Evolutionary conservation across 2,888 invertebrate genomes (phyloP).

Genomic region (Andrena camellia): DNA sequence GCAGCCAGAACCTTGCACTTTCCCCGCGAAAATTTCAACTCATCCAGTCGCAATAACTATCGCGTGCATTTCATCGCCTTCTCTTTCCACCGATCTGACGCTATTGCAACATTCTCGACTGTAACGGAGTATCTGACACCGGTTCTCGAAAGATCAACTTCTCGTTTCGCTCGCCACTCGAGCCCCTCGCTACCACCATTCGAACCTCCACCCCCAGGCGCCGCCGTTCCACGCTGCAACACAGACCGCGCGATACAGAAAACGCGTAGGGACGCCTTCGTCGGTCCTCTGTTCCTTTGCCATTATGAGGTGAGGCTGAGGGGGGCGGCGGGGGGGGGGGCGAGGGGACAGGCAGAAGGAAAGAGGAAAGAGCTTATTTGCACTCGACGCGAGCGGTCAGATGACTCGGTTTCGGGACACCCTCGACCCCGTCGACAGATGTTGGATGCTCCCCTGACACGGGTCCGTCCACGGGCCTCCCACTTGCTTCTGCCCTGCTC

Average conservation of each 20-base stretch:
- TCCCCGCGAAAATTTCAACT: too few species aligned
- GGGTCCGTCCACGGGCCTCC: slow-evolving; percentile 62
- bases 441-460: slow-evolving; percentile 66
- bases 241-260: slow-evolving; percentile 67
- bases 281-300: slow-evolving; percentile 59
- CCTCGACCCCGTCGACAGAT: slow-evolving; percentile 68
- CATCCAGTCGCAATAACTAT: too few species aligned
- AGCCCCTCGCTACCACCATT: slow-evolving; percentile 57
- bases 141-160: too few species aligned
- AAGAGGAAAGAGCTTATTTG: slow-evolving; percentile 62
- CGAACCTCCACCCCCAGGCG: slow-evolving; percentile 62
- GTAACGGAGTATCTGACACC: too few species aligned
- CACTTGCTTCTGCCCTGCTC: slow-evolving; percentile 48
- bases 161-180: slow-evolving; percentile 25
- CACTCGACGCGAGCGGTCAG: slow-evolving; percentile 58
- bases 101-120: too few species aligned
- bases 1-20: too few species aligned
- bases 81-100: too few species aligned
- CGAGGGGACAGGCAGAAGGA: slow-evolving; percentile 47
- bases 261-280: slow-evolving; percentile 75
- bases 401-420: slow-evolving; percentile 62
- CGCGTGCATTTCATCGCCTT: too few species aligned
- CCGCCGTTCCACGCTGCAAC: slow-evolving; percentile 51
- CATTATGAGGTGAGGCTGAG: slow-evolving; percentile 26
- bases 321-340: slow-evolving; percentile 11